A percentile compares a stretch with the other conserved stretches of the same genome.
Evolutionary conservation across 1,140 invertebrate genomes (phyloP).

Genomic region (Drusus annulatus): DNA sequence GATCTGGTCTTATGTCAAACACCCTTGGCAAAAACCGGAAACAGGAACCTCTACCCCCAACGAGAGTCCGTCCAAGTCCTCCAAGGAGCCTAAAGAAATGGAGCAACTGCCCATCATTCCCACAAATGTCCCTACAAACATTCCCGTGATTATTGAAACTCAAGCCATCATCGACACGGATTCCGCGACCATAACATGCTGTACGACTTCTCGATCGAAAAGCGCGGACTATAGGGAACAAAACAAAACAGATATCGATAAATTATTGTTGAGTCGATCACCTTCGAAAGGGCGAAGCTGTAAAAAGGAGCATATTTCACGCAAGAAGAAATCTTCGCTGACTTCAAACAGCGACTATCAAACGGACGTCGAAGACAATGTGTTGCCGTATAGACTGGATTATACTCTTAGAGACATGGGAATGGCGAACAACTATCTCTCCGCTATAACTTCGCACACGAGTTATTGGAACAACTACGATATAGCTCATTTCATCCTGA

Average conservation of each 20-base stretch:
- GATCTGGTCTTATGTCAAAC: constrained; percentile 57
- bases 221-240: background rate
- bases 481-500: constrained; percentile 80
- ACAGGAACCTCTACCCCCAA: background rate
- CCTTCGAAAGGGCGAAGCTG: background rate
- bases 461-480: constrained; percentile 82
- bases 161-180: background rate
- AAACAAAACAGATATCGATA: background rate
- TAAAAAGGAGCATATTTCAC: background rate
- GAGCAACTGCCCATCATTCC: background rate
- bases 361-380: constrained; percentile 22
- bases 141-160: too few relatives aligned
- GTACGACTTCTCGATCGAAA: background rate
- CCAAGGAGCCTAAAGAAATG: background rate
- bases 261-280: background rate
- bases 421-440: constrained; percentile 72
- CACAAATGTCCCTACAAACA: background rate
- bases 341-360: background rate
- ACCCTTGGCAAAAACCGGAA: constrained; percentile 50
- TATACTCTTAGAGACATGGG: constrained; percentile 53
- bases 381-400: constrained; percentile 53
- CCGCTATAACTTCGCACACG: constrained; percentile 80
- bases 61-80: constrained; percentile 18
- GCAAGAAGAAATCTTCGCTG: background rate
- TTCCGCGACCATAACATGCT: background rate